Conservation (phyloP, 2,113 vertebrate genomes). For the Phalacrocorax aristotelis region DNA sequence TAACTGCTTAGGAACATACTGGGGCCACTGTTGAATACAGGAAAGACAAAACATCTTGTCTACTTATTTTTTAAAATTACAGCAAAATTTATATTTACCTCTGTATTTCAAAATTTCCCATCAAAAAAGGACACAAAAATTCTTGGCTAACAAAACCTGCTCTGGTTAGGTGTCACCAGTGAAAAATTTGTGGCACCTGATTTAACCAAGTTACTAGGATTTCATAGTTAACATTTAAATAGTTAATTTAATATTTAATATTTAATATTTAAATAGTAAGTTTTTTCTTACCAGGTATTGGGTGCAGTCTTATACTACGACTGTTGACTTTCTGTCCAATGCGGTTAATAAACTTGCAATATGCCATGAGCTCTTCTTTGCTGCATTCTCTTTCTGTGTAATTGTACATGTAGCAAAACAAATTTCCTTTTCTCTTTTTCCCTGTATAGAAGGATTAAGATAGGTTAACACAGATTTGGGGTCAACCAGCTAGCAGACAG, state of each 20-base stretch:
- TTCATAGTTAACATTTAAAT: not conserved
- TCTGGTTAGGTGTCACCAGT: not conserved
- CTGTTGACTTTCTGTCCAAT: constrained; percentile 26
- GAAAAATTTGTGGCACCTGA: not conserved
- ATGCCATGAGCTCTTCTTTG: fast-evolving
- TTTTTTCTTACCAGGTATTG: constrained; percentile 60
- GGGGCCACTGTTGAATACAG: not conserved
- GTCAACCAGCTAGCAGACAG: not conserved
- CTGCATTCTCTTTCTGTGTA: not conserved
- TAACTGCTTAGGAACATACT: not conserved
- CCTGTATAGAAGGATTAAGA: constrained; percentile 3
- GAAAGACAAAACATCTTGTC: not conserved
- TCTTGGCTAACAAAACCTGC: not conserved
- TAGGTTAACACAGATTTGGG: not conserved
- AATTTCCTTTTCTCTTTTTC: not conserved
- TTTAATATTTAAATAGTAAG: not conserved
- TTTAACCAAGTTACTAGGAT: not conserved
- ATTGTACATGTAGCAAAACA: constrained; percentile 51
- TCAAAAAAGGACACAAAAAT: not conserved
- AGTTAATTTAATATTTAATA: too few species aligned
- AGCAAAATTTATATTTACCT: not conserved
- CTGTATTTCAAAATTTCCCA: not conserved
- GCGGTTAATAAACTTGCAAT: constrained; percentile 60
- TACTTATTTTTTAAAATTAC: not conserved
- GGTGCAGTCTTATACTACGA: not conserved